Conservation (phyloP, 2,888 invertebrate genomes). For the Drosophila fungiperda region DNA sequence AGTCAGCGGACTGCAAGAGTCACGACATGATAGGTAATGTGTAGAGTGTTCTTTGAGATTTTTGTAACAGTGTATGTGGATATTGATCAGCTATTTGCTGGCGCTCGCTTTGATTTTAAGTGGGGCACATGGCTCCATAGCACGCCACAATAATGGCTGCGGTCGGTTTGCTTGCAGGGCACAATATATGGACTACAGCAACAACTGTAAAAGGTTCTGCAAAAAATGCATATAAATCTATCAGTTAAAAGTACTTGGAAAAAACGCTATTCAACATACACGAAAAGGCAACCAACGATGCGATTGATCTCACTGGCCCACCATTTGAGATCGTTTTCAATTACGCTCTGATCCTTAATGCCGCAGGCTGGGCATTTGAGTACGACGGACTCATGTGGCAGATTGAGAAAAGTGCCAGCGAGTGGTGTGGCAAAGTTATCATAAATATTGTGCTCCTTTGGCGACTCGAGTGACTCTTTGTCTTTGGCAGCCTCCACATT, state of each 20-base stretch:
- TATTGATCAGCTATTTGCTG: conserved; percentile 5
- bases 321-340: conserved; percentile 82
- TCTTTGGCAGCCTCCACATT: conserved; percentile 39
- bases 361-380: conserved; percentile 83
- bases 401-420: conserved; percentile 81
- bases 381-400: conserved; percentile 73
- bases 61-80: neutral
- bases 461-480: conserved; percentile 27
- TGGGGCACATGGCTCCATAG: conserved; percentile 76
- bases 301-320: conserved; percentile 81
- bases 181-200: conserved; percentile 71
- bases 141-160: conserved; percentile 84
- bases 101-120: conserved; percentile 52
- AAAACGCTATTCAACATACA: conserved; percentile 68
- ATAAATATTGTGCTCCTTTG: conserved; percentile 73
- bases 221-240: conserved; percentile 10
- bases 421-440: conserved; percentile 83
- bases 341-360: conserved; percentile 70
- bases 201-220: conserved; percentile 78
- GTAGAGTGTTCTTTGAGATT: neutral
- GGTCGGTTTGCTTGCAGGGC: conserved; percentile 82
- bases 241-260: neutral
- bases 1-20: too few relatives aligned
- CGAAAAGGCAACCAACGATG: conserved; percentile 81
- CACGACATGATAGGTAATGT: conserved; percentile 1